Evolutionary conservation across 2,113 vertebrate genomes (phyloP).

Genomic region (Psittacula cyanocephala): DNA sequence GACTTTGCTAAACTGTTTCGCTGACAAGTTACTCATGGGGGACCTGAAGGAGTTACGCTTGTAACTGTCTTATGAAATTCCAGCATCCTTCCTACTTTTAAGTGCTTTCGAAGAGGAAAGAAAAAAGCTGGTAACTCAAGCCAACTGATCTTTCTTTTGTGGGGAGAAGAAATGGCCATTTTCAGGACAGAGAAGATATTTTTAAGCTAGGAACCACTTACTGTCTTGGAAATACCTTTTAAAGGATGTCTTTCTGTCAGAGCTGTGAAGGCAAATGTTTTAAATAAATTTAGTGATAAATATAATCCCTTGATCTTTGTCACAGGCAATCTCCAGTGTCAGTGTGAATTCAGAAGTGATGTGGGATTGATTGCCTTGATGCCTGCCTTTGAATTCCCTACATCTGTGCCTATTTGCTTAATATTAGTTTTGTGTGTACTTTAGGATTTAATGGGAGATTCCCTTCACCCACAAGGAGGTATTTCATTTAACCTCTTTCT

Average conservation of each 20-base stretch:
- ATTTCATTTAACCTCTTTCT: neutral
- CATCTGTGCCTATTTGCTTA: neutral
- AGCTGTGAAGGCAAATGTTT: neutral
- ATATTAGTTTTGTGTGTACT: neutral
- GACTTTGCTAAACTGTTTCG: neutral
- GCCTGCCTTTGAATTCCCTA: neutral
- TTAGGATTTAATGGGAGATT: neutral
- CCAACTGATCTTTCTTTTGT: neutral
- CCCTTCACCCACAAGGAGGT: neutral
- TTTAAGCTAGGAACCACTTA: neutral
- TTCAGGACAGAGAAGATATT: neutral
- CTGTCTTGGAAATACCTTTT: neutral
- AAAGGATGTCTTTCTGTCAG: neutral
- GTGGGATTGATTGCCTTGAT: neutral
- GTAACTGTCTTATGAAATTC: neutral
- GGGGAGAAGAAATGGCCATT: neutral
- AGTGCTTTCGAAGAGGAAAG: neutral
- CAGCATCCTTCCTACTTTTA: neutral
- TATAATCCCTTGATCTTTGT: neutral
- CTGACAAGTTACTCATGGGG: neutral
- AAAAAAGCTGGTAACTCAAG: neutral
- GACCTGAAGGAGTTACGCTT: neutral
- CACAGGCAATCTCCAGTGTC: neutral
- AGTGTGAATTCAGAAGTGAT: neutral
- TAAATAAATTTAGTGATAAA: neutral